Base-by-base conservation (phyloP, 2,113 vertebrate genomes). In the Hipposideros armiger region DNA sequence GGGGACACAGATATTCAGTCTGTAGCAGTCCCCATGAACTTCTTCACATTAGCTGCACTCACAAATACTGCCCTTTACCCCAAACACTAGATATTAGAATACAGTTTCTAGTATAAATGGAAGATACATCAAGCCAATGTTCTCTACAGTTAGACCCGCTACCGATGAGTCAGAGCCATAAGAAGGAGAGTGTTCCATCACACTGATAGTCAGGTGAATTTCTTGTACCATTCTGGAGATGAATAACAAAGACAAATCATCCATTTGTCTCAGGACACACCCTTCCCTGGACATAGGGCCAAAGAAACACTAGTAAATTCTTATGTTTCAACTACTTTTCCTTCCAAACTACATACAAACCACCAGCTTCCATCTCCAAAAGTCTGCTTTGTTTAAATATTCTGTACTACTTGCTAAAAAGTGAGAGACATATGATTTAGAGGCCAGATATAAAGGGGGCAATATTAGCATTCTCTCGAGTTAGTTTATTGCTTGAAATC, bases 131-230 rank as follows among this genome's bases (percentile, higher is more conserved):
- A 0, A 80, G 15, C 50, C 22, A 40, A 11, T 20, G 42, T n/a
- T 77, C 42, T 45, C 30, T 22, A 6, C 54, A 70, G 4, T 22
- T 66, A 28, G 40, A 42, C 2, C 40, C 72, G 15, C 15, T 60
- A 2, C 7, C 2, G 0, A 4, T 3, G 11, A 88, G 32, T 26
- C 0, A 13, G 32, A 40, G 30, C 16, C 45, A 0, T 5, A 5
- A 22, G 56, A 52, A 45, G 47, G n/a, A 73, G 11, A 24, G 11
- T 42, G 11, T 62, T 64, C 28, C 22, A 0, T 85, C 67, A 45
- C 67, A 26, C 16, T 2, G 14, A 82, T 28, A 40, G 81, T 60
- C 70, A 77, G 64, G 58, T 69, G 45, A 22, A 47, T 62, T 30
- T 50, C 22, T 62, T 0, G 0, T 8, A 30, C 40, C 10, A 1